Conservation (phyloP, 2,113 vertebrate genomes). For the Pangasianodon gigas region DNA sequence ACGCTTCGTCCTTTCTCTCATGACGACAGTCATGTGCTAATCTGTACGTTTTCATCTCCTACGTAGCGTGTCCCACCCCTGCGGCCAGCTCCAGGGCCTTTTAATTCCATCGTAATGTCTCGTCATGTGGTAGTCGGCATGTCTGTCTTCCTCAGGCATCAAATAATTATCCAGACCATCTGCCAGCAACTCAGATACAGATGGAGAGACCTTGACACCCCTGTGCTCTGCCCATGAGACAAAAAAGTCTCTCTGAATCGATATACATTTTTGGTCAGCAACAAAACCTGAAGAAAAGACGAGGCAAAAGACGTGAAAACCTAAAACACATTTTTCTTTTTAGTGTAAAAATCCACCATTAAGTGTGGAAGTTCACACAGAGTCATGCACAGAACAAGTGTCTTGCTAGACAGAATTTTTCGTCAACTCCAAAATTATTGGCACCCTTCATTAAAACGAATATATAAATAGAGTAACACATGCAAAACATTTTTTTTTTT, state of each 20-base stretch:
- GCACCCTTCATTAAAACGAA: background rate
- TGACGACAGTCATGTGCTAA: constrained; percentile 28
- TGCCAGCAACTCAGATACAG: constrained; percentile 51
- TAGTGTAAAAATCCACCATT: background rate
- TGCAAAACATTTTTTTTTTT: too few species aligned
- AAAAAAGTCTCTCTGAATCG: constrained; percentile 15
- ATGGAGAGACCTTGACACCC: constrained; percentile 52
- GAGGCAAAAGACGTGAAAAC: background rate
- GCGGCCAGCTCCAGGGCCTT: constrained; percentile 44
- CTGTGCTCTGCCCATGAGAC: constrained; percentile 43
- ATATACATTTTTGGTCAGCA: constrained; percentile 1
- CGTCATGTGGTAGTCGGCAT: constrained; percentile 44
- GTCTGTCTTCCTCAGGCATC: constrained; percentile 52
- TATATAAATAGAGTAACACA: background rate
- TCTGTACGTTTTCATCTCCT: constrained; percentile 29
- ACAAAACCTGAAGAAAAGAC: background rate
- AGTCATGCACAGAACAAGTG: too few species aligned
- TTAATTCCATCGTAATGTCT: constrained; percentile 46
- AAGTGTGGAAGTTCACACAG: background rate
- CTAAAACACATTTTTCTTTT: background rate
- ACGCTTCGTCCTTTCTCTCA: constrained; percentile 32
- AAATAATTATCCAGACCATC: constrained; percentile 59
- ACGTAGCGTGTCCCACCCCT: constrained; percentile 5
- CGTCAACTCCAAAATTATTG: background rate
- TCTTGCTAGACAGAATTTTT: background rate